These are phyloP conservation scores for Helicoverpa zea DNA, from an alignment of 1,140 invertebrate genomes.

Conservation along the genomic window DNA sequence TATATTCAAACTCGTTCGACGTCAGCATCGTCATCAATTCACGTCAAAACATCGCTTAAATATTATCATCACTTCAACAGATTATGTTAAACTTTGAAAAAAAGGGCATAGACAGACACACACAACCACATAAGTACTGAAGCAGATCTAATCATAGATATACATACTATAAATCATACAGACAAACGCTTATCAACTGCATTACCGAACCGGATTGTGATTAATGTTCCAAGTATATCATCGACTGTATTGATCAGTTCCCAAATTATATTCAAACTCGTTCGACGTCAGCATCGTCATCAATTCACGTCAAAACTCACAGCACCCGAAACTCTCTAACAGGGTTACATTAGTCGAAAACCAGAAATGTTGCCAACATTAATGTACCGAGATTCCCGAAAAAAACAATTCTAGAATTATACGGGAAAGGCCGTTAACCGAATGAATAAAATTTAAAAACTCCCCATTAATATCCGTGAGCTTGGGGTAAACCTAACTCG, in stretches of 20 bases:
- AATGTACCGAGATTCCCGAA: background rate
- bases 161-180: background rate
- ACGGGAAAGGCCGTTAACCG: slow-evolving; percentile 1
- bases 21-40: slow-evolving; percentile 6
- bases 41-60: slow-evolving; percentile 5
- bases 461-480: background rate
- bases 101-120: background rate
- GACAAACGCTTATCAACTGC: slow-evolving; percentile 1
- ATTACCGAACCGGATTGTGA: background rate
- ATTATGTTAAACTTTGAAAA: background rate
- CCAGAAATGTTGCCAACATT: slow-evolving; percentile 2
- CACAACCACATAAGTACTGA: no score
- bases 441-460: slow-evolving; percentile 23
- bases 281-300: background rate
- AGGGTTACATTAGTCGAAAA: background rate
- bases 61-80: no score
- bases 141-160: no score
- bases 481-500: background rate
- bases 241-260: background rate
- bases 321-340: background rate
- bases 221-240: slow-evolving; percentile 7
- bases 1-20: background rate
- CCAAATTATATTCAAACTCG: background rate
- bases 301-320: slow-evolving; percentile 2
- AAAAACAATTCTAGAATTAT: background rate